Evolutionary conservation across 2,888 invertebrate genomes (phyloP).

Genomic region (Eumacrocentrus americanus): DNA sequence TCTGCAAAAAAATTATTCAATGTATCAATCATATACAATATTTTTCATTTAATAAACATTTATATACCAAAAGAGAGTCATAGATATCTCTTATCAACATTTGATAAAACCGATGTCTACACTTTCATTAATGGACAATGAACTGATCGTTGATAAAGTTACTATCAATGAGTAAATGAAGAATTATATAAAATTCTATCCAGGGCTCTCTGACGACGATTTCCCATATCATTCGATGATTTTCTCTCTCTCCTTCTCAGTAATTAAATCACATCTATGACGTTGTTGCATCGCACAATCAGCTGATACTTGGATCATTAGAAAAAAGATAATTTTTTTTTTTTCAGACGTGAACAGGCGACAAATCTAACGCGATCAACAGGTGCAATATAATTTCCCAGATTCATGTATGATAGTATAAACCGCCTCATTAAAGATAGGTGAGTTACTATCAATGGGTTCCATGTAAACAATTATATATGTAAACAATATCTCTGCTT

Average conservation of each 20-base stretch:
- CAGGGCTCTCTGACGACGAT: background rate
- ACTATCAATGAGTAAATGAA: background rate
- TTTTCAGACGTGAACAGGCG: background rate
- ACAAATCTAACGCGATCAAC: background rate
- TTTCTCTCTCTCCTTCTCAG: background rate
- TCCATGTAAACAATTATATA: too few species aligned
- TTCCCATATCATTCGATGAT: background rate
- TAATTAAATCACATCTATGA: background rate
- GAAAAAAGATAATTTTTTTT: background rate
- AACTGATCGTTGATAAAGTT: background rate
- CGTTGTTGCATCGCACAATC: constrained; percentile 22
- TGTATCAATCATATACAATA: too few species aligned
- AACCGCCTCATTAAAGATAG: too few species aligned
- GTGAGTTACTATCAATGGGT: too few species aligned
- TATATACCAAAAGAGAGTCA: too few species aligned
- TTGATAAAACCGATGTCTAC: background rate
- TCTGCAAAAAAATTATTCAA: too few species aligned
- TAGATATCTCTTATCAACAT: too few species aligned
- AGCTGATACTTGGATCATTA: constrained; percentile 23
- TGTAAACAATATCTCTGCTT: too few species aligned
- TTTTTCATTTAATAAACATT: too few species aligned
- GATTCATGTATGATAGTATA: too few species aligned
- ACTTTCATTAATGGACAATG: background rate
- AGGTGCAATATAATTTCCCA: background rate
- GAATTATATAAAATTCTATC: too few species aligned